phyloP scores from a whole-genome alignment of 2,113 vertebrate species.

The Aspiorhynchus laticeps region DNA sequence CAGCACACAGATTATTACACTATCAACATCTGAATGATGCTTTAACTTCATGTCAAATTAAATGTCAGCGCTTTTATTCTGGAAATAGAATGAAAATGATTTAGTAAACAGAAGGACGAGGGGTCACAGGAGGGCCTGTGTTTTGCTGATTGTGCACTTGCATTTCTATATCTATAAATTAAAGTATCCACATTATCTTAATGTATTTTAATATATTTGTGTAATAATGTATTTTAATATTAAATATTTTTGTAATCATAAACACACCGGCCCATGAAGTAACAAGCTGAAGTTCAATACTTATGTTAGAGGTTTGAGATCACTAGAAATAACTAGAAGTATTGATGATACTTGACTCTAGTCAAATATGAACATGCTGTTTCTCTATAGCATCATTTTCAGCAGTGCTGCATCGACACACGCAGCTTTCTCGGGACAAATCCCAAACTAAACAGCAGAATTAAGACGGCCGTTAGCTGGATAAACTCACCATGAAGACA shows the following conservation, averaged over 20 bases:
- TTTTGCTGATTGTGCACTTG: background rate
- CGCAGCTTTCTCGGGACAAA: background rate
- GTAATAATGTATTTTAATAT: background rate
- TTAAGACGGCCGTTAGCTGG: background rate
- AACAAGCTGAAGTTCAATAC: no score
- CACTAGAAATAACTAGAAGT: background rate
- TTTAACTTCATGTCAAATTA: background rate
- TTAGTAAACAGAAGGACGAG: background rate
- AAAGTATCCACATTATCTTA: background rate
- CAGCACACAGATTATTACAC: conserved; percentile 8
- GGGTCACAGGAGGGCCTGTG: background rate
- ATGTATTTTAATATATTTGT: background rate
- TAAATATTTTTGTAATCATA: no score
- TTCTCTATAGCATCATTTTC: background rate
- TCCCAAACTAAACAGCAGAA: background rate
- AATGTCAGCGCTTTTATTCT: background rate
- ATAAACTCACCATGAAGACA: conserved; percentile 12
- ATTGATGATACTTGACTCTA: background rate
- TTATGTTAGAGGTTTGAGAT: background rate
- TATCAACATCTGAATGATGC: background rate
- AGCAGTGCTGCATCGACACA: background rate
- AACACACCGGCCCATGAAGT: no score
- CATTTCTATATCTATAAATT: background rate
- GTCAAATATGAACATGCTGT: background rate
- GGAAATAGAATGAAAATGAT: background rate